Evolutionary conservation across 2,113 vertebrate genomes (phyloP), one percentile per base, ranked within the genome.

Genomic region (Notarius lentiginosus): DNA sequence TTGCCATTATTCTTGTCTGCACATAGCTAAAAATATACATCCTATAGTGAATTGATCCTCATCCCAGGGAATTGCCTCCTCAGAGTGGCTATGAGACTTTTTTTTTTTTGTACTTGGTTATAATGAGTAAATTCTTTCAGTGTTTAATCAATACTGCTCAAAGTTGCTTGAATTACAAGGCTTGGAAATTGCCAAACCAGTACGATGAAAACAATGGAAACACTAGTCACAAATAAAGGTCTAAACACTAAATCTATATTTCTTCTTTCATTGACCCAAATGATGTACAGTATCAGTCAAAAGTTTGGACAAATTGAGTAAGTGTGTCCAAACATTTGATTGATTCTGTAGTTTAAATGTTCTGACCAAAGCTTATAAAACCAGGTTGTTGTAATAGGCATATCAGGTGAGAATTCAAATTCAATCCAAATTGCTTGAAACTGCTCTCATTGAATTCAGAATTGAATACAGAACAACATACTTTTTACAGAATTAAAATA

Each of bases 1-100:
- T 49, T 81, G 61, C 77, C 85, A 81, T 86, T 81, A 81, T 68
- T 72, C 77, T 34, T 55, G 84, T 65, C 84, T 79, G 58, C 24
- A 60, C 68, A 8, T 14, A 18, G 84, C 85, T 81, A 86, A 79
- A 68, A 80, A 80, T 70, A 58, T 63, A 15, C 85, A 58, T 34
- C 77, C 41, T 51, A 65, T 65, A 82, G 61, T 82, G 60, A 82
- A 82, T 24, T 63, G 79, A 80, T 58, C 63, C 53, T 70, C 68
- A 58, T 14, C 63, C 66, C 20, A 18, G 24, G 24, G 79, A 58
- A 34, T 72, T 17, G 49, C 63, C 77, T 81, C 30, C 41, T 68
- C 22, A 27, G 6, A 86, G 24, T 2, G 7, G 34, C 85, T 27
- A n/a, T 55, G 20, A 65, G 63, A 41, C 27, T 14, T 41, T 41